phyloP scores from a whole-genome alignment of 2,113 vertebrate genomes.

The Coptodon bakossiorum region DNA sequence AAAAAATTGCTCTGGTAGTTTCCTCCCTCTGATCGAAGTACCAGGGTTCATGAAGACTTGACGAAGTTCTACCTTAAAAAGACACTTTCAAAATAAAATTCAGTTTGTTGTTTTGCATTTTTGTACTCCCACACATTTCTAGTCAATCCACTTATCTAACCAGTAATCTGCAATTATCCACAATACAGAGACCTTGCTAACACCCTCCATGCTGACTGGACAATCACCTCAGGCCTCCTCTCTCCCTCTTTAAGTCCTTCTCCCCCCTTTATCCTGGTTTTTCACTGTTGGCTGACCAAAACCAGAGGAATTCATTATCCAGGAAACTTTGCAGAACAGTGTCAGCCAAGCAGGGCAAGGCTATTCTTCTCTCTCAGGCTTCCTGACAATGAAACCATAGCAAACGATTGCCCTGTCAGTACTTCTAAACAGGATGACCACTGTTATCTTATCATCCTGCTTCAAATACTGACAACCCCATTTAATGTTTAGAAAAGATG shows the following conservation, averaged over 20 bases:
- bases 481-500: background rate
- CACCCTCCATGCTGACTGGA: slow-evolving; percentile 28
- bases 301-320: slow-evolving; percentile 49
- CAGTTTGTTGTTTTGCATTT: slow-evolving; percentile 12
- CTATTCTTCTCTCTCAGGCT: slow-evolving; percentile 2
- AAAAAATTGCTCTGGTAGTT: background rate
- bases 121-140: background rate
- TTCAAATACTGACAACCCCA: background rate
- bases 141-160: slow-evolving; percentile 50
- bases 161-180: slow-evolving; percentile 53
- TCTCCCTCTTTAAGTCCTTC: background rate
- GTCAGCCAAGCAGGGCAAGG: slow-evolving; percentile 2
- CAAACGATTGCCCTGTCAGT: background rate
- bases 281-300: slow-evolving; percentile 38
- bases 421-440: background rate
- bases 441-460: background rate
- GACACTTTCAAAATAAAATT: background rate
- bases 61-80: background rate
- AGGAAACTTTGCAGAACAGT: slow-evolving; percentile 15
- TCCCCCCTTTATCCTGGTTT: slow-evolving; percentile 13
- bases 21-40: slow-evolving; percentile 4
- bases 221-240: slow-evolving; percentile 23
- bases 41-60: background rate
- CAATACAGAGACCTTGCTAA: slow-evolving; percentile 22
- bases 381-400: slow-evolving; percentile 14